Evolutionary conservation across 2,113 vertebrate genomes (phyloP).

Genomic region (Pteropus alecto): DNA sequence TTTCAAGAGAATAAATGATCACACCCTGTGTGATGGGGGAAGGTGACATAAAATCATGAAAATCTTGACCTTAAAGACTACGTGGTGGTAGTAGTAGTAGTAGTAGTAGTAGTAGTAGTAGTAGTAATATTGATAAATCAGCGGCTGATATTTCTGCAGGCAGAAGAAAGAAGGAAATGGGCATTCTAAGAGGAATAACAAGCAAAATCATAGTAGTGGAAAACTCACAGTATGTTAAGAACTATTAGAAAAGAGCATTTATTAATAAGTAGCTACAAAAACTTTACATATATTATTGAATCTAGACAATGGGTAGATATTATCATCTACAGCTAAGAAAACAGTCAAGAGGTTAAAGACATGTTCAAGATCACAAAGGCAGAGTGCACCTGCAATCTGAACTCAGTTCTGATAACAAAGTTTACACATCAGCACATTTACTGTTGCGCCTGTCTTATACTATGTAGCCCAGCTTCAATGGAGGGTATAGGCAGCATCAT

Average conservation of each 20-base stretch:
- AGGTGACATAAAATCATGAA: neutral
- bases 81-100: neutral
- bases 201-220: neutral
- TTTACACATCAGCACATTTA: neutral
- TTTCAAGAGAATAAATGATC: neutral
- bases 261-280: neutral
- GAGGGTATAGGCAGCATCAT: neutral
- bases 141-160: neutral
- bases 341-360: neutral
- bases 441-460: neutral
- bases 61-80: neutral
- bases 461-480: neutral
- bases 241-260: neutral
- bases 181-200: neutral
- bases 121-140: neutral
- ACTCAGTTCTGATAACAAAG: neutral
- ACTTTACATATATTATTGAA: neutral
- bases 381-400: neutral
- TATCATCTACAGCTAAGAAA: neutral
- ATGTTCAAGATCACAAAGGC: neutral
- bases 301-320: neutral
- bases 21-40: neutral
- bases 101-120: neutral
- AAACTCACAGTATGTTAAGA: slow-evolving; percentile 3
- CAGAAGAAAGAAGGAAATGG: neutral